phyloP scores from a whole-genome alignment of 2,797 vertebrate species.

The Trichosurus vulpecula region DNA sequence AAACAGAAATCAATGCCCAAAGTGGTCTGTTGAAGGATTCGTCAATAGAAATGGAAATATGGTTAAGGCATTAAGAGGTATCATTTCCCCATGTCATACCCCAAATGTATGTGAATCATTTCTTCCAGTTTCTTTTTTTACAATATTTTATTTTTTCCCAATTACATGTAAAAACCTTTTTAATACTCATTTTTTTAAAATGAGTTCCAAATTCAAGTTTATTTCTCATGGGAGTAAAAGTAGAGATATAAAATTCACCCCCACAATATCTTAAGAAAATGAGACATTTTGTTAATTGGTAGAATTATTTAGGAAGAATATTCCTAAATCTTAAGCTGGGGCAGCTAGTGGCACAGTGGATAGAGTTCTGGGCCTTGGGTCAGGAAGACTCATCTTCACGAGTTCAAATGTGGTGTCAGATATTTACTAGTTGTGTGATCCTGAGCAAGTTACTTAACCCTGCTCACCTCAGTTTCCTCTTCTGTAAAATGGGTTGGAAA shows the following conservation, averaged over 20 bases:
- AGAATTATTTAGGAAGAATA: neutral
- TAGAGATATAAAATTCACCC: neutral
- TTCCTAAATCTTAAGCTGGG: neutral
- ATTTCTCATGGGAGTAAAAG: neutral
- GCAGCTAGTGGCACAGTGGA: neutral
- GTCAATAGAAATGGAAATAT: neutral
- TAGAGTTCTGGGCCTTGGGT: neutral
- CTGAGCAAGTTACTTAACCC: neutral
- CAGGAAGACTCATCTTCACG: neutral
- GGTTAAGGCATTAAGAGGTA: neutral
- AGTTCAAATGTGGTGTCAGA: neutral
- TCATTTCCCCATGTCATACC: neutral
- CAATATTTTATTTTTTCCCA: neutral
- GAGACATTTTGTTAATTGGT: neutral
- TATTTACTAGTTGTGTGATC: neutral
- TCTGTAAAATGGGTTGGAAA: neutral
- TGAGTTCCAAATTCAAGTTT: neutral
- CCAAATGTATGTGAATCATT: neutral
- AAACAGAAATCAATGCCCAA: neutral
- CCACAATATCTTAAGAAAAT: neutral
- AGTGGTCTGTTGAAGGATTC: neutral
- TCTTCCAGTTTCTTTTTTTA: neutral
- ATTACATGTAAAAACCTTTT: neutral
- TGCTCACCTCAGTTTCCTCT: neutral
- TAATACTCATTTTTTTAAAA: neutral